Evolutionary conservation across 2,797 vertebrate genomes (phyloP), one percentile per base, ranked within the genome.

Genomic region (Enteromius unitaeniatus): DNA sequence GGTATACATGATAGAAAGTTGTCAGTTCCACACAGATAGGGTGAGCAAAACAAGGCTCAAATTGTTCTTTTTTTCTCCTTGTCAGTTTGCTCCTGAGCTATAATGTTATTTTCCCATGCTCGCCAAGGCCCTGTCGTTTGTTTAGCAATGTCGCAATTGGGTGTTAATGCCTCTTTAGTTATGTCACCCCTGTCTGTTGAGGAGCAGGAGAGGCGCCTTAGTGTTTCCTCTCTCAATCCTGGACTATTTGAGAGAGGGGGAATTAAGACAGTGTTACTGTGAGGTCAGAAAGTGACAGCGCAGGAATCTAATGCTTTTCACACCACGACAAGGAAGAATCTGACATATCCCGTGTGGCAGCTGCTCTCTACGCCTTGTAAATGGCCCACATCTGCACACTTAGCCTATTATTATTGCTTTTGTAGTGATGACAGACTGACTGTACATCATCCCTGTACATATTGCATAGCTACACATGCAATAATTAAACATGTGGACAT

Each of bases 161-260:
- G 74, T 79, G 92, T 92, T 93, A 94, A 93, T 94, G 91, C 87
- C 90, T 94, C 91, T 92, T 92, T 93, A 93, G 93, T 93, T 91
- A 92, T 93, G 92, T 93, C 91, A 88, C 89, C 88, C 87, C 3
- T 72, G 88, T 86, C 88, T 88, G 87, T 67, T 47, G 64, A 85
- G 77, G 79, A 65, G 89, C 83, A 73, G 72, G 80, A 89, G 90
- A 89, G 90, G 85, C 76, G 73, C 86, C 87, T 79, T 42, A 31
- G 72, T 75, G 74, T 82, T 45, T 45, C 78, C 67, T 58, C 73
- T 85, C 78, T 80, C 53, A 87, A 72, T 72, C 81, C 65, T 26
- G 68, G 47, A 82, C 84, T 85, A 85, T 88, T 85, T 79, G 55
- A 76, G 78, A n/a, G 26, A 19, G 21, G 79, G 68, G 68, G 85